A percentile compares a stretch with the other conserved stretches of the same genome.
Conservation (phyloP, 2,113 vertebrate species). For the Ploceus nigricollis region DNA sequence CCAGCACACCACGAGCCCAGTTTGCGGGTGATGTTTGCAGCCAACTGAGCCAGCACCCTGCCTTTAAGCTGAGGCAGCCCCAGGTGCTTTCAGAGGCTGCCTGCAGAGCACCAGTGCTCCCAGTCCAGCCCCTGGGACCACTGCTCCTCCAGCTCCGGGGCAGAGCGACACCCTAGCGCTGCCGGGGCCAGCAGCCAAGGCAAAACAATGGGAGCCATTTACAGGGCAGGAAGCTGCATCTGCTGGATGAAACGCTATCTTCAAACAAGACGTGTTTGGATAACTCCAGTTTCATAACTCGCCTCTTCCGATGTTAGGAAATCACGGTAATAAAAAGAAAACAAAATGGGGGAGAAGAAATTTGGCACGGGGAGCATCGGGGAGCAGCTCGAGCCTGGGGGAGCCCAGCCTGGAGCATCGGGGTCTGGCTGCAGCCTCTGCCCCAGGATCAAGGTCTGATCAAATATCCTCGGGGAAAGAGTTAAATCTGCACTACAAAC, state of each 20-base stretch:
- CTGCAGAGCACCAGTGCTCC: not conserved
- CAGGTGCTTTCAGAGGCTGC: not conserved
- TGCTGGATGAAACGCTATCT: constrained; percentile 63
- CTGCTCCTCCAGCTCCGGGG: accelerated
- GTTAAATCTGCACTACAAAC: not conserved
- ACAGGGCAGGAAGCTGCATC: constrained; percentile 64
- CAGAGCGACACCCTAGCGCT: not conserved
- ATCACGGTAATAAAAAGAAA: constrained; percentile 53
- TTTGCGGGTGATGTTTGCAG: not conserved
- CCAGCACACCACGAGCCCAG: accelerated
- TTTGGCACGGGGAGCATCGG: not conserved
- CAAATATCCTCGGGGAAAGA: not conserved
- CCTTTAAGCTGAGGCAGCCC: not conserved
- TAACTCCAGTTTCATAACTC: constrained; percentile 66
- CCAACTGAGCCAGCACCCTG: accelerated
- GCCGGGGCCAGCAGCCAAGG: constrained; percentile 38
- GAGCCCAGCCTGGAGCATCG: not conserved
- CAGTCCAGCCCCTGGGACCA: not conserved
- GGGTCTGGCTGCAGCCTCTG: not conserved
- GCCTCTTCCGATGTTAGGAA: constrained; percentile 60
- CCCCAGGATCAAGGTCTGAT: not conserved
- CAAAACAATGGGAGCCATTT: constrained; percentile 59
- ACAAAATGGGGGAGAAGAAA: constrained; percentile 11
- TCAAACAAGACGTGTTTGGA: constrained; percentile 70
- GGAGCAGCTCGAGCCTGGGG: not conserved